Percentiles rank a stretch among this genome's conserved stretches.
phyloP scores from a whole-genome alignment of 1,140 invertebrate species.

The Drosophila melanica region DNA sequence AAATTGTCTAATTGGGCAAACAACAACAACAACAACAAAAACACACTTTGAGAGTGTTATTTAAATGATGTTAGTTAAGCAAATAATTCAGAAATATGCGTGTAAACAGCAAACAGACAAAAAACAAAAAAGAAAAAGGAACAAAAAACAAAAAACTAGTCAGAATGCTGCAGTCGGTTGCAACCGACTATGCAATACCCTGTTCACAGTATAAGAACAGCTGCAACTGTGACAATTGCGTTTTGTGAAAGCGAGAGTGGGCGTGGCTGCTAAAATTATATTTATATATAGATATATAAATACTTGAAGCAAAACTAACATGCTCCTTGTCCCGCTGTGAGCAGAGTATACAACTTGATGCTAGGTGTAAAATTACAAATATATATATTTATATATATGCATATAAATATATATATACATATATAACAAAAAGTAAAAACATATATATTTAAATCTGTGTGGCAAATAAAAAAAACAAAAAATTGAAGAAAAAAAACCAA shows the following conservation, averaged over 20 bases:
- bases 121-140: conserved; percentile 20
- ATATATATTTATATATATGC: conserved; percentile 12
- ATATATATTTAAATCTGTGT: conserved; percentile 13
- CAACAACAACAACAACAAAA: conserved; percentile 17
- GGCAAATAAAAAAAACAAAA: conserved; percentile 9
- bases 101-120: conserved; percentile 56
- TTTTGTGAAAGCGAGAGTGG: too few relatives aligned
- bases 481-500: neutral
- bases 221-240: too few relatives aligned
- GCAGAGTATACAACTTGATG: neutral
- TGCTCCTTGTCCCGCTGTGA: too few relatives aligned
- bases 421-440: conserved; percentile 19
- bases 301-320: too few relatives aligned
- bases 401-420: neutral
- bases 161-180: neutral
- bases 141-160: neutral
- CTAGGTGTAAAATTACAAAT: conserved; percentile 17
- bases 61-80: conserved; percentile 40
- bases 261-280: too few relatives aligned
- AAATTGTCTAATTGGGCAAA: conserved; percentile 16
- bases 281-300: too few relatives aligned
- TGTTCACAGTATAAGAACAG: neutral
- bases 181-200: neutral
- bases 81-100: conserved; percentile 65
- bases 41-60: conserved; percentile 21